Percentiles rank a stretch among this genome's conserved stretches.
Evolutionary conservation across 2,797 vertebrate genomes (phyloP).

Genomic region (Agapornis canus): DNA sequence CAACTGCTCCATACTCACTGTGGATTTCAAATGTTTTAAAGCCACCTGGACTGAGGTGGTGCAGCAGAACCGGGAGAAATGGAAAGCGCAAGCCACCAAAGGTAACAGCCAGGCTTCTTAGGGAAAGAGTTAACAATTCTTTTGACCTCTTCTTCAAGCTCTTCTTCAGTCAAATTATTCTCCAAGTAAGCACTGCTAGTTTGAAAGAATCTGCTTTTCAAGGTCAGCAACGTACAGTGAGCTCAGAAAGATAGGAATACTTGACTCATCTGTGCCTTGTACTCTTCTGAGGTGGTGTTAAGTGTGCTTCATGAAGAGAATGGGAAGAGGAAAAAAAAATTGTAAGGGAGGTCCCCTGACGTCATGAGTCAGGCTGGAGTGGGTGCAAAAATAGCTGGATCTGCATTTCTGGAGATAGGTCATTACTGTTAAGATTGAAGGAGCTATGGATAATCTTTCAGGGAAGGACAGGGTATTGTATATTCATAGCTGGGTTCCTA

Average conservation of each 20-base stretch:
- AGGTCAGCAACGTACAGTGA: background rate
- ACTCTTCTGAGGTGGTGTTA: fast-evolving
- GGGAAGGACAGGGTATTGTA: background rate
- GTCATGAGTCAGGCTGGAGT: background rate
- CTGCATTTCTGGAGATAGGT: background rate
- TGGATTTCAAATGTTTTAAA: conserved; percentile 89
- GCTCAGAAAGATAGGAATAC: background rate
- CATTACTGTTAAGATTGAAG: background rate
- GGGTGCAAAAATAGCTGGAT: background rate
- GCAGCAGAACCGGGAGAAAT: conserved; percentile 88
- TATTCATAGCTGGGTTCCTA: background rate
- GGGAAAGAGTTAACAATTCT: background rate
- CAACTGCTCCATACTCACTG: conserved; percentile 84
- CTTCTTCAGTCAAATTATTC: background rate
- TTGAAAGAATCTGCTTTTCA: background rate
- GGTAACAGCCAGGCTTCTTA: conserved; percentile 75
- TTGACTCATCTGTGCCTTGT: background rate
- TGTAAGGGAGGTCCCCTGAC: background rate
- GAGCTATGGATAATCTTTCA: background rate
- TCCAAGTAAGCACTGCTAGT: background rate
- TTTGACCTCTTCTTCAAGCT: background rate
- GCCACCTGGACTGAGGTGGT: conserved; percentile 89
- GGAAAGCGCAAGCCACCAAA: conserved; percentile 88
- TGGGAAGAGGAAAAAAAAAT: background rate
- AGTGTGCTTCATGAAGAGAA: background rate